Conservation (phyloP, 2,888 invertebrate genomes). For the Oxytorus armatus region DNA sequence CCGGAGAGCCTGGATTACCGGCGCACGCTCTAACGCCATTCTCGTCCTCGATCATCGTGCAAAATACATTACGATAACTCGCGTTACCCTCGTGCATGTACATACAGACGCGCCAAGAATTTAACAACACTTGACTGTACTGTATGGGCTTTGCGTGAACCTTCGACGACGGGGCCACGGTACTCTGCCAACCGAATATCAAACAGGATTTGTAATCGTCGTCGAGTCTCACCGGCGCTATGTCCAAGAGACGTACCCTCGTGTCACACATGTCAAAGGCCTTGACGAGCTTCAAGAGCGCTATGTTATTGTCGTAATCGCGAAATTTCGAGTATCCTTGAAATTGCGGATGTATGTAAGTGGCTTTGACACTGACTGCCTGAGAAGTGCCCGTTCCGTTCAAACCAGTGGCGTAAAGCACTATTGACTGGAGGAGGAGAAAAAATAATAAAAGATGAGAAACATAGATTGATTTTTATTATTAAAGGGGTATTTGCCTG, state of each 20-base stretch:
- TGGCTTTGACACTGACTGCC: slow-evolving; percentile 72
- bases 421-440: slow-evolving; percentile 70
- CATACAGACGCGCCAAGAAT: slow-evolving; percentile 73
- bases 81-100: slow-evolving; percentile 70
- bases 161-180: slow-evolving; percentile 67
- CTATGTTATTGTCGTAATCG: slow-evolving; percentile 74
- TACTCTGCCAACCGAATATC: slow-evolving; percentile 77
- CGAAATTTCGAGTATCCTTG: slow-evolving; percentile 69
- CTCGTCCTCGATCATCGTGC: slow-evolving; percentile 71
- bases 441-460: slow-evolving; percentile 7
- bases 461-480: slow-evolving; percentile 21
- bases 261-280: slow-evolving; percentile 71
- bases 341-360: slow-evolving; percentile 74
- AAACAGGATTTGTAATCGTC: slow-evolving; percentile 72
- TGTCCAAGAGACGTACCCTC: slow-evolving; percentile 67
- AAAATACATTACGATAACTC: slow-evolving; percentile 74
- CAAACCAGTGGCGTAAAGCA: slow-evolving; percentile 71
- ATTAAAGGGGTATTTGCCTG: too few relatives aligned
- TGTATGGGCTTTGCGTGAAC: slow-evolving; percentile 74
- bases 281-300: slow-evolving; percentile 72
- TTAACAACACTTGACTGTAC: slow-evolving; percentile 71
- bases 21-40: slow-evolving; percentile 73
- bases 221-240: slow-evolving; percentile 69
- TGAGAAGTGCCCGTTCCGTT: slow-evolving; percentile 71
- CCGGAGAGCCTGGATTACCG: slow-evolving; percentile 77